A percentile compares a stretch with the other conserved stretches of the same genome.
These are phyloP conservation scores for Elysia chlorotica DNA, from an alignment of 1,140 invertebrate genomes.

Conservation along the genomic window DNA sequence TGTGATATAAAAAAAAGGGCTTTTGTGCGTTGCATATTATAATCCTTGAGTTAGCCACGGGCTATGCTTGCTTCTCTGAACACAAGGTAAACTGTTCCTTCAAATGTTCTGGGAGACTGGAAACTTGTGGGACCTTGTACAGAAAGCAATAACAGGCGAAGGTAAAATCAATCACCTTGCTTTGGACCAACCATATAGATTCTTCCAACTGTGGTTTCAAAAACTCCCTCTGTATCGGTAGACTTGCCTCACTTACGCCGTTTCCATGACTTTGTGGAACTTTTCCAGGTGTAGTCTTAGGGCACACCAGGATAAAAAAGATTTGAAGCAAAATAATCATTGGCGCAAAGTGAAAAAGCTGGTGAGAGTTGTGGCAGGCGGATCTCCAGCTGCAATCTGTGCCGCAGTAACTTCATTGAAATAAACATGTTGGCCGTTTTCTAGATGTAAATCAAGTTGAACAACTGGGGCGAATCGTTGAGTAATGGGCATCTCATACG, in stretches of 20 bases:
- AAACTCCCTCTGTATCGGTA: not conserved
- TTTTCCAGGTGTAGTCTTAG: not conserved
- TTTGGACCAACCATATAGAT: not conserved
- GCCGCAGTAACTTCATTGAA: not conserved
- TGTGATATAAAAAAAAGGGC: no score
- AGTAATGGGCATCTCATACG: slow-evolving; percentile 49
- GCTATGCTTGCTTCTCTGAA: no score
- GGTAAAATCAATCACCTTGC: not conserved
- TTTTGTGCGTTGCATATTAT: no score
- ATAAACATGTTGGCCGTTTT: not conserved
- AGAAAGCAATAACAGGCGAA: not conserved
- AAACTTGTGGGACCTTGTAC: not conserved
- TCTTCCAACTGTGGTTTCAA: not conserved
- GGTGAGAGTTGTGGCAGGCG: not conserved
- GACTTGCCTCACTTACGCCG: not conserved
- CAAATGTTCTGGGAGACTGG: not conserved
- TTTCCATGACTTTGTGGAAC: not conserved
- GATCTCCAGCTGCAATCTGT: not conserved
- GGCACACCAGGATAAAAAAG: not conserved
- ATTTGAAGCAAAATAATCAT: not conserved
- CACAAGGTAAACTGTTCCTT: no score
- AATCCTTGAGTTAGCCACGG: no score
- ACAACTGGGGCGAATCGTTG: slow-evolving; percentile 51
- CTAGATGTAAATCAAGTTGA: not conserved
- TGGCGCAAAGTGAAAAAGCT: not conserved